Base-by-base conservation (phyloP, 53 echinoderm and acorn worm genomes). In the Paracentrotus lividus region DNA sequence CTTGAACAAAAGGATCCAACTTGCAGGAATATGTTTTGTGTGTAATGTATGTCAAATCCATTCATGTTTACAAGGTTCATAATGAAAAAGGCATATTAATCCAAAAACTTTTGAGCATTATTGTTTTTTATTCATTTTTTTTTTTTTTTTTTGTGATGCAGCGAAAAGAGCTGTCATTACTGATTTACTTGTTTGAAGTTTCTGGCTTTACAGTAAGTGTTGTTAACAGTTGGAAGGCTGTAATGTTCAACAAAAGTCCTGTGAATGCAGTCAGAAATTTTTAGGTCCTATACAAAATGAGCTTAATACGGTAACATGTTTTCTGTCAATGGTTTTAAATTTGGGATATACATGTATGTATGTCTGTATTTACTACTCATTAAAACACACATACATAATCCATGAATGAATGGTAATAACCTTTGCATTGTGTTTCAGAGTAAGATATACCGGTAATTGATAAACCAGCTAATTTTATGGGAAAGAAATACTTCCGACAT, bases 401-500 rank as follows among this genome's bases (percentile, higher is more conserved):
- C 72, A 32, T 38, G 18, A 38, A 16, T 69, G 15, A 16, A 36
- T 72, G 36, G 2, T 67, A 24, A 67, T 72, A 72, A 29, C 26
- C 47, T 81, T 55, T 27, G 49, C 61, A 33, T 57, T n/a, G 57
- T 57, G 24, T 88, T 88, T 88, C 44, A 24, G 26, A 14, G 24
- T 23, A 10, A 88, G 24, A 27, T 18, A 36, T 38, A 36, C 36
- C 16, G 32, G 5, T 56, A 88, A 90, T 86, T 55, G 86, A 56
- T 86, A 86, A 86, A 86, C 34, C 86, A 86, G 23, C 33, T 13
- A 56, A 34, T 86, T 55, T 55, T 55, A 10, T 53, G 27, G 56
- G 86, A 54, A 86, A 86, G 55, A 44, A 86, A 20, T 86, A 56
- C 57, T 86, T 86, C 86, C 86, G 0, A 31, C 16, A 10, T 52